Percentiles rank a stretch among this genome's conserved stretches.
Conservation (phyloP, 2,797 vertebrate species). For the Bovichtus variegatus region DNA sequence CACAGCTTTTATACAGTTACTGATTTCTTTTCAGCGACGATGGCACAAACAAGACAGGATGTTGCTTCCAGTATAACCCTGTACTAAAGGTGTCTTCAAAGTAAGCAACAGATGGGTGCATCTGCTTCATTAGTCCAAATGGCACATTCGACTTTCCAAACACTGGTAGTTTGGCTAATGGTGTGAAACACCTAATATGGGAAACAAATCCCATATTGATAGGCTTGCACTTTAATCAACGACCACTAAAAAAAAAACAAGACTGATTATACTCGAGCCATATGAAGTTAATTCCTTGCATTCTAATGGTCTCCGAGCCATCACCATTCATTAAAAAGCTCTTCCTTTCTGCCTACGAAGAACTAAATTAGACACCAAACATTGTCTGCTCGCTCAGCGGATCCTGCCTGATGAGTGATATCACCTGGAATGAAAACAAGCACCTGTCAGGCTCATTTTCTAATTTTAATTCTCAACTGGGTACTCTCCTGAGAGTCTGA, state of each 20-base stretch:
- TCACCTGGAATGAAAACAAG: constrained; percentile 70
- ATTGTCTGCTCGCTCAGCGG: constrained; percentile 53
- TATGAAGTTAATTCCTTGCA: constrained; percentile 48
- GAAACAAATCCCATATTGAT: constrained; percentile 37
- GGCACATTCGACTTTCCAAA: constrained; percentile 35
- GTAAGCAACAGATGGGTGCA: constrained; percentile 16
- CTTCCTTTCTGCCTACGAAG: constrained; percentile 48
- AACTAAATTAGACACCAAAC: constrained; percentile 69
- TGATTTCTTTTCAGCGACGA: constrained; percentile 1
- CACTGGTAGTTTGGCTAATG: constrained; percentile 19
- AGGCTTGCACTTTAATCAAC: constrained; percentile 51
- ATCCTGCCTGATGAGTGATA: constrained; percentile 62
- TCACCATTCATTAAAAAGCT: constrained; percentile 68
- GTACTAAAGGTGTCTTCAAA: constrained; percentile 18
- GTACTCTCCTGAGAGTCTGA: constrained; percentile 23
- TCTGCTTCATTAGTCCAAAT: constrained; percentile 34
- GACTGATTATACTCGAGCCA: constrained; percentile 34
- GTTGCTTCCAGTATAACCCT: background rate
- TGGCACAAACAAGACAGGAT: constrained; percentile 10
- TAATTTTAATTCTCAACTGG: constrained; percentile 54
- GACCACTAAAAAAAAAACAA: constrained; percentile 16
- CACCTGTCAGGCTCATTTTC: constrained; percentile 70
- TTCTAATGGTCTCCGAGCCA: constrained; percentile 53
- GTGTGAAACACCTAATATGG: constrained; percentile 21
- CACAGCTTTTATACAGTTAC: background rate